These are phyloP conservation scores for Furcifer pardalis DNA, from an alignment of 2,797 vertebrate genomes.

Conservation along the genomic window DNA sequence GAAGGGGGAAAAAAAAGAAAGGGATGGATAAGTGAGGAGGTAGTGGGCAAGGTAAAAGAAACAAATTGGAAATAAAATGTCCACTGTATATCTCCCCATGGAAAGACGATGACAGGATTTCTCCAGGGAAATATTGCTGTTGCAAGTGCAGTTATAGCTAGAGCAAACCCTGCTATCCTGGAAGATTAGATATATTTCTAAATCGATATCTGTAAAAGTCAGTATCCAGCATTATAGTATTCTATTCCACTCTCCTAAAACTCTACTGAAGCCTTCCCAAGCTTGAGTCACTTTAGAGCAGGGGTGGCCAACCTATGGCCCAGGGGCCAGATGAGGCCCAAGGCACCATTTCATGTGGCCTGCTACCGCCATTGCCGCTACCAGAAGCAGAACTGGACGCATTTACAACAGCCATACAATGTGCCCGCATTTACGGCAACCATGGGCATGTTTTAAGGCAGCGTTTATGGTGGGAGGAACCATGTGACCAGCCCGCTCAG, in stretches of 20 bases:
- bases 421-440: too few relatives aligned
- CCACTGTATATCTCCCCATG: slow-evolving; percentile 26
- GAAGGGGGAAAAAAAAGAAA: not conserved
- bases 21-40: slow-evolving; percentile 27
- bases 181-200: not conserved
- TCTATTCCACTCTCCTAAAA: not conserved
- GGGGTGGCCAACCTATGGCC: too few relatives aligned
- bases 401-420: too few relatives aligned
- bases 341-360: too few relatives aligned
- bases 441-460: too few relatives aligned
- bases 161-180: not conserved
- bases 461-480: too few relatives aligned
- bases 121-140: not conserved
- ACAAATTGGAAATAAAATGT: slow-evolving; percentile 33
- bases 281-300: not conserved
- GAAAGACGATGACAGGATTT: not conserved
- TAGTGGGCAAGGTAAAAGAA: slow-evolving; percentile 23
- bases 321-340: too few relatives aligned
- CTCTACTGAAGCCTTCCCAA: not conserved
- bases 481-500: too few relatives aligned
- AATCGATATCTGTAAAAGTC: not conserved
- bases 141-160: not conserved
- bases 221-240: not conserved
- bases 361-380: too few relatives aligned
- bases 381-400: too few relatives aligned